Evolutionary conservation across 2,113 vertebrate species (phyloP).

Genomic region (Barbus barbus): DNA sequence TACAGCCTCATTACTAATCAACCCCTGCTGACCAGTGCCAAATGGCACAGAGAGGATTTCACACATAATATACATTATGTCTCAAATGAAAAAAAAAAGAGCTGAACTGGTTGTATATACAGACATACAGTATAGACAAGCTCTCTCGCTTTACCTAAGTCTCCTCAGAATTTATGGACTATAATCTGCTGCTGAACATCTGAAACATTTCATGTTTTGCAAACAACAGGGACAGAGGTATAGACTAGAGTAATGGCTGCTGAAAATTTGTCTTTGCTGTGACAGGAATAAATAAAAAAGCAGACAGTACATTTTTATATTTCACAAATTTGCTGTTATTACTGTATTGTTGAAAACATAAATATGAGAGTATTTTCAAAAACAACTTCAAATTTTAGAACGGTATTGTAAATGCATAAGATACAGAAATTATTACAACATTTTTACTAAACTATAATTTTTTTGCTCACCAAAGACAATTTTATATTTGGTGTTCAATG

Average conservation of each 20-base stretch:
- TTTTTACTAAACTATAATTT: too few relatives aligned
- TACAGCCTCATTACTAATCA: constrained; percentile 66
- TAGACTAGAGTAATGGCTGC: background rate
- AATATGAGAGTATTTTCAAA: background rate
- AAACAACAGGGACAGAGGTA: background rate
- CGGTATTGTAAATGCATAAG: background rate
- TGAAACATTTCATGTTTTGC: background rate
- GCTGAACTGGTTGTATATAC: background rate
- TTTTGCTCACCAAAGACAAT: background rate
- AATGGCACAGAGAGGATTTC: constrained; percentile 11
- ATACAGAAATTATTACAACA: background rate
- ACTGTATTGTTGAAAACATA: background rate
- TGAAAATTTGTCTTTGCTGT: background rate
- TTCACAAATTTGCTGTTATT: background rate
- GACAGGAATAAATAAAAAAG: background rate
- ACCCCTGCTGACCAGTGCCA: constrained; percentile 64
- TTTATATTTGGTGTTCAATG: background rate
- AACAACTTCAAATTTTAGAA: background rate
- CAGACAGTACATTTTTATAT: background rate
- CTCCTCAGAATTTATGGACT: background rate
- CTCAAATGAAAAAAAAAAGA: background rate
- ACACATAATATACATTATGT: constrained; percentile 6
- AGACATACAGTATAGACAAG: background rate
- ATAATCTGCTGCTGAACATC: background rate
- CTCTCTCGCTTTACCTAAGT: background rate